Percentiles rank a stretch among this genome's conserved stretches.
Evolutionary conservation across 2,113 vertebrate genomes (phyloP).

Genomic region (Crotalus helleri): DNA sequence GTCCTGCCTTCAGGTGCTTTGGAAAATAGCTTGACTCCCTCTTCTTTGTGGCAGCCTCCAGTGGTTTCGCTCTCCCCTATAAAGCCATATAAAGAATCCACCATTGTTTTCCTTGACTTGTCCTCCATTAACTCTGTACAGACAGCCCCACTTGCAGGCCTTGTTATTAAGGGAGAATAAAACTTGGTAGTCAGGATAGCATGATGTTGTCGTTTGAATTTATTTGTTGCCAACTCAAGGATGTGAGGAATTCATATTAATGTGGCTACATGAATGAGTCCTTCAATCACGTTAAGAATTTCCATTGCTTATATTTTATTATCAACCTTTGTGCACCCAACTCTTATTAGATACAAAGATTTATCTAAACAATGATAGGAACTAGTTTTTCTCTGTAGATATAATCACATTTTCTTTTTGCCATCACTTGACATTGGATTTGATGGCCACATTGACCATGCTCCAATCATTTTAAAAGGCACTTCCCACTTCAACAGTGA

Average conservation of each 20-base stretch:
- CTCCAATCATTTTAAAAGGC: slow-evolving; percentile 59
- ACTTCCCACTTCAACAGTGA: slow-evolving; percentile 48
- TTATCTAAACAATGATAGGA: slow-evolving; percentile 42
- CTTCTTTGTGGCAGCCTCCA: not conserved
- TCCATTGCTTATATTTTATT: not conserved
- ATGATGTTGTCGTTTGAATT: not conserved
- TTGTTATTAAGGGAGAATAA: not conserved
- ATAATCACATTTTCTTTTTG: slow-evolving; percentile 59
- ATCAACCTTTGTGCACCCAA: not conserved
- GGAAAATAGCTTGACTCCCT: no score
- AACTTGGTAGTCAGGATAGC: not conserved
- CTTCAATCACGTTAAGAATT: not conserved
- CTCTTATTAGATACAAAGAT: slow-evolving; percentile 27
- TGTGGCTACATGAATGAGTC: not conserved
- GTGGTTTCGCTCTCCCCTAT: not conserved
- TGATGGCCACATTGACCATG: slow-evolving; percentile 55
- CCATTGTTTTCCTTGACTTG: not conserved
- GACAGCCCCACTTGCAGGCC: not conserved
- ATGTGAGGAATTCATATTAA: not conserved
- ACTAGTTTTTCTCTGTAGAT: slow-evolving; percentile 35
- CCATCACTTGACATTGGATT: slow-evolving; percentile 64
- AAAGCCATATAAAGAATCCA: not conserved
- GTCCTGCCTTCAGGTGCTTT: no score
- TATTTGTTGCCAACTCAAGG: not conserved
- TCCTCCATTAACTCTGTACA: not conserved